Conservation (phyloP, 2,888 invertebrate genomes). For the Malachius bipustulatus region DNA sequence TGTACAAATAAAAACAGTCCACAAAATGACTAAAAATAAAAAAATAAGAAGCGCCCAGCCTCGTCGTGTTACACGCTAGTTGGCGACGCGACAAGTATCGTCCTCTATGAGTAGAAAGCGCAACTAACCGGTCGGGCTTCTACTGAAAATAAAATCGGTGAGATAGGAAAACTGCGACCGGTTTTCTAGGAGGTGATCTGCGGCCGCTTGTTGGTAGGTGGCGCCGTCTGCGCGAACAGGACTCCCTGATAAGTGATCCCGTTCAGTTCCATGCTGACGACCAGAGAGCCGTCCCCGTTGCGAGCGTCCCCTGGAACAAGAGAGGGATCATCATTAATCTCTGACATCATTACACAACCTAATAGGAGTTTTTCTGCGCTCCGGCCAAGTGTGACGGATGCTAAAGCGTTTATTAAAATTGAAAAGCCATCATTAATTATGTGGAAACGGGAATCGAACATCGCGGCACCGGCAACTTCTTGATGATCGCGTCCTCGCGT, state of each 20-base stretch:
- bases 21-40: too few species aligned
- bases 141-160: too few species aligned
- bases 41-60: too few species aligned
- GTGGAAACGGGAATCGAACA: too few species aligned
- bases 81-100: too few species aligned
- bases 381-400: constrained; percentile 9
- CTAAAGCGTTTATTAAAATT: constrained; percentile 20
- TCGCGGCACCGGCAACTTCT: too few species aligned
- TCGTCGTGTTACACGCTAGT: too few species aligned
- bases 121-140: too few species aligned
- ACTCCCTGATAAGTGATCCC: constrained; percentile 93
- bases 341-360: constrained; percentile 21
- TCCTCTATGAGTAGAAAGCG: too few species aligned
- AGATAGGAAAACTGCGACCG: too few species aligned
- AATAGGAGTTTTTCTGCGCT: constrained; percentile 12
- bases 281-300: constrained; percentile 77
- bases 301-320: constrained; percentile 58
- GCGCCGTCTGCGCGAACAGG: constrained; percentile 53
- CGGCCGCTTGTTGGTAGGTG: constrained; percentile 25
- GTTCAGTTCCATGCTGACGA: constrained; percentile 93
- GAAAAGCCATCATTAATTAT: constrained; percentile 21
- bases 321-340: constrained; percentile 19
- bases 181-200: constrained; percentile 30
- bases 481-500: too few species aligned
- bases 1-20: too few species aligned